phyloP scores from a whole-genome alignment of 2,797 vertebrate genomes.

The Miichthys miiuy region DNA sequence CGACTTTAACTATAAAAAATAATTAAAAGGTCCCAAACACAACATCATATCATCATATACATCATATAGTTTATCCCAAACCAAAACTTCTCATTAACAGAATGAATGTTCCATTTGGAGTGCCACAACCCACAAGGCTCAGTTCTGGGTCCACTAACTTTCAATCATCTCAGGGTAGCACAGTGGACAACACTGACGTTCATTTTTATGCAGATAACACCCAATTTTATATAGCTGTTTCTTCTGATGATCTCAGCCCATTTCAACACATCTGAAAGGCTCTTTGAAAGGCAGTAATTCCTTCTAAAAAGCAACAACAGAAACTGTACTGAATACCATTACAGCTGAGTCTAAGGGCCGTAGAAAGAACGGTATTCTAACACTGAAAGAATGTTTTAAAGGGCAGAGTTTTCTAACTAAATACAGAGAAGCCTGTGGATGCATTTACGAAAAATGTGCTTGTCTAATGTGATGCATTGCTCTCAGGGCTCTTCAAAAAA shows the following conservation, averaged over 20 bases:
- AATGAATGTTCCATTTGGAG: neutral
- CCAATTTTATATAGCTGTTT: neutral
- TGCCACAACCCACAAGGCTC: slow-evolving; percentile 17
- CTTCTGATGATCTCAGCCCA: neutral
- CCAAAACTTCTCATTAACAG: neutral
- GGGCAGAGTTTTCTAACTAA: neutral
- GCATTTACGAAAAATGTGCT: neutral
- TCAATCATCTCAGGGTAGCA: neutral
- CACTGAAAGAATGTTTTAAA: neutral
- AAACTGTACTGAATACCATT: neutral
- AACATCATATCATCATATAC: no score
- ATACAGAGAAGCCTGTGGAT: neutral
- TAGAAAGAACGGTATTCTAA: neutral
- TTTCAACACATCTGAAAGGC: neutral
- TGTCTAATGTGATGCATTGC: neutral
- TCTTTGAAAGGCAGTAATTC: neutral
- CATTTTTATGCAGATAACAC: neutral
- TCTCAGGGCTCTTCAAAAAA: neutral
- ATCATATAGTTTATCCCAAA: no score
- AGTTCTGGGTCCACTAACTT: neutral
- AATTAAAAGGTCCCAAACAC: no score
- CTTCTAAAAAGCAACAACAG: neutral
- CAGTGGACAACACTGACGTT: no score
- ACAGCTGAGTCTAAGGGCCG: neutral
- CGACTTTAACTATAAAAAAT: no score